Base-by-base conservation (phyloP, 2,888 invertebrate species). In the Laspeyria flexula region DNA sequence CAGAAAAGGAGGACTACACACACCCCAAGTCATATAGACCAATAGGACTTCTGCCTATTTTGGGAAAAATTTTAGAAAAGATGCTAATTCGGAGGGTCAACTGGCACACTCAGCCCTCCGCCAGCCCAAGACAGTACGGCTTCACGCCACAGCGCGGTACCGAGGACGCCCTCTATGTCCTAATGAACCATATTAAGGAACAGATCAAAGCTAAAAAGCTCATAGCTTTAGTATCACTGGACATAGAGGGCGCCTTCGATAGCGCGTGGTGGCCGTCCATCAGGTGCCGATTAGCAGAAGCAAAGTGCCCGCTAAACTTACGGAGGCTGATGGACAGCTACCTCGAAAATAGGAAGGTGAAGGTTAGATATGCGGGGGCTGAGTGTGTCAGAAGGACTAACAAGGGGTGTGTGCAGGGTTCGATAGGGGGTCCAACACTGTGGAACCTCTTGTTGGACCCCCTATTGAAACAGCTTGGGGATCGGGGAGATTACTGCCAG, bases 21-120 rank as follows among this genome's bases (percentile, higher is more conserved):
- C 29, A 18, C 5, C 49, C 43, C 7, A 55, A 43, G 21, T 55
- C 55, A 0, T 55, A 55, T 23, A 31, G 44, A 13, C 54, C 54
- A 0, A 54, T 54, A 9, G 54, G 49, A 0, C 34, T 55, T 1
- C 6, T 54, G 5, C 38, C 49, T 0, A 27, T 48, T 0, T 1
- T 48, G 0, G 44, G 47, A 0, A 54, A 54, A 16, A 49, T 42
- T 0, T 16, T 55, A 0, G 54, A 55, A 9, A 49, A 49, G 18
- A 34, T 49, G 34, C 21, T 49, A 34, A 15, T 34, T 6, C 13
- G 34, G 1, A 31, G 46, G 18, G 16, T 46, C 7, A 37, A 42
- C 9, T 43, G 34, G 15, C 46, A 46, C 30, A 18, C 33, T n/a
- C 33, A 39, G 12, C 43, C 43, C 9, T 40, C 34, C 0, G 12